phyloP scores from a whole-genome alignment of 2,797 vertebrate genomes.

The Acrocephalus scirpaceus region DNA sequence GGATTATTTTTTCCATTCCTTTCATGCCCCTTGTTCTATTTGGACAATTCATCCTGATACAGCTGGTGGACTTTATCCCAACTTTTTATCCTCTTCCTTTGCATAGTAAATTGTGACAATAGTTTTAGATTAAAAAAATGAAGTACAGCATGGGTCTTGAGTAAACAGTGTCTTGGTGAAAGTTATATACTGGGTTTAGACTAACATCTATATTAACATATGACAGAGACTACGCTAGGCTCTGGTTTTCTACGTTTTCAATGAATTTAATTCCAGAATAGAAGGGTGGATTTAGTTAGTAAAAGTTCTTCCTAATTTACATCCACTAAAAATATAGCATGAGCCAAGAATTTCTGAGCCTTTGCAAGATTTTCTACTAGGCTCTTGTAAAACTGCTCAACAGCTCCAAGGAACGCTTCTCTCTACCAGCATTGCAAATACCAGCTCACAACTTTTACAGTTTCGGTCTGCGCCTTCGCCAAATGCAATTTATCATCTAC shows the following conservation, averaged over 20 bases:
- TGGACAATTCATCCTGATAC: not conserved
- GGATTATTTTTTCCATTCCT: not conserved
- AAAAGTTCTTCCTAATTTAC: conserved; percentile 23
- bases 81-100: not conserved
- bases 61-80: not conserved
- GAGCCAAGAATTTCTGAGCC: not conserved
- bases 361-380: not conserved
- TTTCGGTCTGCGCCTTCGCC: not conserved
- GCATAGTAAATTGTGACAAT: not conserved
- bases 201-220: not conserved
- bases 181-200: not conserved
- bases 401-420: not conserved
- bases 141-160: not conserved
- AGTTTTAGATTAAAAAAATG: not conserved
- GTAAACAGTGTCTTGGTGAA: not conserved
- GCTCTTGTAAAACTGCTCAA: not conserved
- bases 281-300: not conserved
- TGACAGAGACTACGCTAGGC: not conserved
- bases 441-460: not conserved
- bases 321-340: not conserved
- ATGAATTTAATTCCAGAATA: conserved; percentile 1
- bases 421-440: not conserved
- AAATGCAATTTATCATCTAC: conserved; percentile 8
- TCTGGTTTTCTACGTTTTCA: not conserved
- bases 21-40: not conserved